A percentile compares a stretch with the other conserved stretches of the same genome.
phyloP scores from a whole-genome alignment of 2,888 invertebrate species.

The Agriopis marginaria region DNA sequence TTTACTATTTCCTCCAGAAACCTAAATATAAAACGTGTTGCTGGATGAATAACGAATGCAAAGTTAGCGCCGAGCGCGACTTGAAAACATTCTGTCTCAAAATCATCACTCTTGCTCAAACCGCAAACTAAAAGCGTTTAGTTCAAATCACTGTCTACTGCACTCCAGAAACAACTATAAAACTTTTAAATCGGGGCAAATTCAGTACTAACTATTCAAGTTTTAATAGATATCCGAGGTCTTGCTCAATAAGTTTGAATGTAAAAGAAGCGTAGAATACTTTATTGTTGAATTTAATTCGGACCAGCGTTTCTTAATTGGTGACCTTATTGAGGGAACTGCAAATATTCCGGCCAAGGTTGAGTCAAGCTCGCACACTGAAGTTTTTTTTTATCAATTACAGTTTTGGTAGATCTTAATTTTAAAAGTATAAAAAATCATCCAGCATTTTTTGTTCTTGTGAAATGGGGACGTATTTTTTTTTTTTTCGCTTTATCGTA shows the following conservation, averaged over 20 bases:
- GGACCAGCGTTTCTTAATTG: neutral
- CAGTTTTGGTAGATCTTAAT: too few species aligned
- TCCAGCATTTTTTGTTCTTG: too few species aligned
- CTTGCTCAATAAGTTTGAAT: slow-evolving; percentile 15
- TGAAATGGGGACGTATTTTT: too few species aligned
- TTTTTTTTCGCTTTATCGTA: too few species aligned
- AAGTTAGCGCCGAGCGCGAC: slow-evolving; percentile 18
- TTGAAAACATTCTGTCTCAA: slow-evolving; percentile 1
- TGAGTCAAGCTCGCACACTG: too few species aligned
- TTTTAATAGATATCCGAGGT: slow-evolving; percentile 25
- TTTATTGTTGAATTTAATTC: neutral
- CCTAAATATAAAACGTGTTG: slow-evolving; percentile 11
- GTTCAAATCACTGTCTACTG: slow-evolving; percentile 14
- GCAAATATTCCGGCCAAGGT: too few species aligned
- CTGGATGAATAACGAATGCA: slow-evolving; percentile 22
- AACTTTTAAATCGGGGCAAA: slow-evolving; percentile 48
- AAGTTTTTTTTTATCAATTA: too few species aligned
- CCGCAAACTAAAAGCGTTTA: slow-evolving; percentile 29
- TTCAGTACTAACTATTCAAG: slow-evolving; percentile 31
- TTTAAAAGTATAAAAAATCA: too few species aligned
- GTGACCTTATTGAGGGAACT: neutral
- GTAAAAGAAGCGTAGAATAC: slow-evolving; percentile 23
- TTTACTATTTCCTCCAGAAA: slow-evolving; percentile 14
- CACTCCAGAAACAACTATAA: slow-evolving; percentile 40
- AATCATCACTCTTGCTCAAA: slow-evolving; percentile 23